Conservation (phyloP, 2,113 vertebrate species). For the Phrynosoma platyrhinos region DNA sequence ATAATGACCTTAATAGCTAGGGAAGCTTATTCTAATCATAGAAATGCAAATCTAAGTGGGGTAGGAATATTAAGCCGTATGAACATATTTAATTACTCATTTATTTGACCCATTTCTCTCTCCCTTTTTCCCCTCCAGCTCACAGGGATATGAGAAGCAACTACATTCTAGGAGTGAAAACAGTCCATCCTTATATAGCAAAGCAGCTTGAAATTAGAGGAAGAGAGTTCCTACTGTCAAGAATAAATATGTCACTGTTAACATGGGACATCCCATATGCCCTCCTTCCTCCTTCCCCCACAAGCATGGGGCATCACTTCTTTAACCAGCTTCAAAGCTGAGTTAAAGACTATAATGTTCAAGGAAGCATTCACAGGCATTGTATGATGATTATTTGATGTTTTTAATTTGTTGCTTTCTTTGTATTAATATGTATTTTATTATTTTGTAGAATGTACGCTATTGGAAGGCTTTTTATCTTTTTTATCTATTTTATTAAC, state of each 20-base stretch:
- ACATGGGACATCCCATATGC: accelerated
- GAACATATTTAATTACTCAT: slow-evolving; percentile 33
- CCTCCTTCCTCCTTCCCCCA: too few relatives aligned
- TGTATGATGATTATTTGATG: too few relatives aligned
- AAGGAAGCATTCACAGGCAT: too few relatives aligned
- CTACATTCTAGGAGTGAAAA: neutral
- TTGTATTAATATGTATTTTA: too few relatives aligned
- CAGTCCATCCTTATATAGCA: too few relatives aligned
- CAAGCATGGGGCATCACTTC: too few relatives aligned
- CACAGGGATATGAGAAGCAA: neutral
- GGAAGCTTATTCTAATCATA: slow-evolving; percentile 44
- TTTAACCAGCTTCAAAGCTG: too few relatives aligned
- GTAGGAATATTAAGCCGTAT: slow-evolving; percentile 17
- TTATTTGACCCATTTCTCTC: slow-evolving; percentile 48
- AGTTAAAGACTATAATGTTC: too few relatives aligned
- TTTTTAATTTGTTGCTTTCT: too few relatives aligned
- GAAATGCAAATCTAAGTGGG: slow-evolving; percentile 32
- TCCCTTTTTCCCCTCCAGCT: neutral
- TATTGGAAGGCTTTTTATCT: too few relatives aligned
- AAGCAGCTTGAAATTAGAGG: neutral
- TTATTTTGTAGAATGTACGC: too few relatives aligned
- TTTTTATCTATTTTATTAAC: too few relatives aligned
- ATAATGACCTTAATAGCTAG: slow-evolving; percentile 32
- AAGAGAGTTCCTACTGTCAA: neutral
- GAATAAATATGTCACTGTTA: neutral